Base-by-base conservation (phyloP, 2,113 vertebrate genomes). In the Hassar affinis region DNA sequence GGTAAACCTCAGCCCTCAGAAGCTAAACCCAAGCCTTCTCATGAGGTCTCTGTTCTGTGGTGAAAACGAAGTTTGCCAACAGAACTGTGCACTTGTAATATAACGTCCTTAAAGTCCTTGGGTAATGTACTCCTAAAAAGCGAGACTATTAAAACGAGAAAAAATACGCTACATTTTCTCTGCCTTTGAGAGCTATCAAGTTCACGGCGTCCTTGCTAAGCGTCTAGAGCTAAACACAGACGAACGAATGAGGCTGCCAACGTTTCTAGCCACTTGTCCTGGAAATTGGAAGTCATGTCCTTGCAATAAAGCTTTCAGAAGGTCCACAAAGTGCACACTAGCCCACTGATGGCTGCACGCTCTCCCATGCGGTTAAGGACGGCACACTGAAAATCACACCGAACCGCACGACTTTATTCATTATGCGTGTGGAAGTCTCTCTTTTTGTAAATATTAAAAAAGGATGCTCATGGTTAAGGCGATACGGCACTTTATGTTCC, bases 341-440 rank as follows among this genome's bases (percentile, higher is more conserved):
- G 79, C 71, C 79, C 68, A 64, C 42, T 51, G 84, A 85, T 51
- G 74, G 82, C 84, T 88, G 84, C 78, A 84, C 85, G 86, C 78
- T 81, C 87, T 90, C 88, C 82, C 80, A 84, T 86, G 83, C 88
- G 47, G 69, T 90, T 88, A 90, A 89, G 88, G 77, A 81, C 68
- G 71, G 66, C 81, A 87, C 87, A 89, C 80, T 90, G 88, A 92
- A 91, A 92, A 91, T 81, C 27, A 89, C 88, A 91, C 91, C 81
- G 89, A 91, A 89, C 86, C 78, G 86, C 45, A 68, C 88, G 85
- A 89, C 90, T 93, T 91, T 88, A 90, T 89, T 88, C 86, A 87
- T 89, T 89, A 89, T 88, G 84, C 87, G 78, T 90, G 84, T 92
- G 88, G 86, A 94, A 90, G 87, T 91, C 85, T 82, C 89, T 91